Evolutionary conservation across 1,140 invertebrate species (phyloP), one percentile per base, ranked within the genome.

Genomic region (Leptonema lineaticorne): DNA sequence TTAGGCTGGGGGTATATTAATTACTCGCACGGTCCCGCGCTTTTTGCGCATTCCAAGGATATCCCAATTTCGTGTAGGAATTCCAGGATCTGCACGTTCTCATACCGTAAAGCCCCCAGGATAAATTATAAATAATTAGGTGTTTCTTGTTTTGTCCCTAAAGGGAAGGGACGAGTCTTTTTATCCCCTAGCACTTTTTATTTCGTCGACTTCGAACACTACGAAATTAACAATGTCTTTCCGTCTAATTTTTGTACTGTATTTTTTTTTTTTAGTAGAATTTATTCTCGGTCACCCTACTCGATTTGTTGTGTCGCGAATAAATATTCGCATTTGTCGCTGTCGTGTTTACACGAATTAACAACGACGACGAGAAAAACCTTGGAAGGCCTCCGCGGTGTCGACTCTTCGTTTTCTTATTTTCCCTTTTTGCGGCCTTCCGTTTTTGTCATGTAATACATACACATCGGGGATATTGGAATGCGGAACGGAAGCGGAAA

Each of bases 81-180:
- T 62, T 8, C 45, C 20, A 27, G 20, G 45, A 29, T 53, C 59
- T 11, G 16, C n/a, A 53, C 24, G 9, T 29, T 24, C 57, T 30
- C 14, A 24, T 18, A 4, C 37, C 37, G n/a, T 22, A n/a, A 56
- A 3, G 59, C 33, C 62, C 30, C 27, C 8, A 27, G 62, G 62
- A 64, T 64, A 64, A 64, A 64, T 64, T 64, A 33, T 64, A 64
- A 64, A 64, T 64, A 64, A 64, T 64, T 64, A 33, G 46, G 62
- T 64, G 62, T 64, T 64, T 64, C 62, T 64, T 64, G 27, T 64
- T 64, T 59, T 33, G 57, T 48, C 30, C 28, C 1, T 9, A n/a
- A 22, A n/a, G 4, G 11, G 22, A 18, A 16, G 22, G 24, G 28
- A 2, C n/a, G 30, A 8, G 58, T 26, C 37, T 63, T 62, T 62